Percentiles rank a stretch among this genome's conserved stretches.
These are phyloP conservation scores for Stomorhina lunata DNA, from an alignment of 2,888 invertebrate genomes.

Conservation along the genomic window DNA sequence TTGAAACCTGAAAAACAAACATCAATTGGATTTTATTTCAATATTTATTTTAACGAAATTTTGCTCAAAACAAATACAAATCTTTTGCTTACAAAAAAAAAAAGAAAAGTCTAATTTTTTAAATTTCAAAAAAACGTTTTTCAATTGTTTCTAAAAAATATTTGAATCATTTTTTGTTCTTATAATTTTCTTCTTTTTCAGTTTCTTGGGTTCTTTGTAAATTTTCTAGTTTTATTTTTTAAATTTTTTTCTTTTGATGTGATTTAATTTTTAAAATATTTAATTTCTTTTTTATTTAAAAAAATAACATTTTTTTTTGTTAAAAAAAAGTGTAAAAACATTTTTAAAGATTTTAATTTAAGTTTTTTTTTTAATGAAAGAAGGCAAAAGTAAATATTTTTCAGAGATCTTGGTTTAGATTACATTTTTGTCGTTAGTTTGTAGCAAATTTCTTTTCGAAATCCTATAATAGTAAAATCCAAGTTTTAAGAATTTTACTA, in stretches of 20 bases:
- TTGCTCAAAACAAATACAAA: conserved; percentile 55
- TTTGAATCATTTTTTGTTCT: not conserved
- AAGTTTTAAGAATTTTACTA: too few relatives aligned
- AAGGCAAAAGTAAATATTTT: conserved; percentile 15
- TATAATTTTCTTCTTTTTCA: not conserved
- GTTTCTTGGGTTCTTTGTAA: conserved; percentile 5
- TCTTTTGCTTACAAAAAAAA: conserved; percentile 20
- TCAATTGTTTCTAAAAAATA: conserved; percentile 26
- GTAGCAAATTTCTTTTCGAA: too few relatives aligned
- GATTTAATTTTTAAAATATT: conserved; percentile 44
- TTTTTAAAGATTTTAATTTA: not conserved
- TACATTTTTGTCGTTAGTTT: too few relatives aligned
- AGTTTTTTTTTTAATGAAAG: not conserved
- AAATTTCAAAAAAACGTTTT: not conserved
- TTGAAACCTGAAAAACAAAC: not conserved
- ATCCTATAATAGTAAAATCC: too few relatives aligned
- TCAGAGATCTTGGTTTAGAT: too few relatives aligned
- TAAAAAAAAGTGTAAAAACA: not conserved
- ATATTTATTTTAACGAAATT: conserved; percentile 51
- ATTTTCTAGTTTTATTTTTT: conserved; percentile 27
- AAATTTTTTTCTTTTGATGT: conserved; percentile 10
- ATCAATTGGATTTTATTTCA: conserved; percentile 5
- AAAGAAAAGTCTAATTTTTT: too few relatives aligned
- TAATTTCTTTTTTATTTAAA: not conserved
- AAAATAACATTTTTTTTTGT: not conserved